Percentiles rank a stretch among this genome's conserved stretches.
phyloP scores from a whole-genome alignment of 2,888 invertebrate species.

The Xestobium rufovillosum region DNA sequence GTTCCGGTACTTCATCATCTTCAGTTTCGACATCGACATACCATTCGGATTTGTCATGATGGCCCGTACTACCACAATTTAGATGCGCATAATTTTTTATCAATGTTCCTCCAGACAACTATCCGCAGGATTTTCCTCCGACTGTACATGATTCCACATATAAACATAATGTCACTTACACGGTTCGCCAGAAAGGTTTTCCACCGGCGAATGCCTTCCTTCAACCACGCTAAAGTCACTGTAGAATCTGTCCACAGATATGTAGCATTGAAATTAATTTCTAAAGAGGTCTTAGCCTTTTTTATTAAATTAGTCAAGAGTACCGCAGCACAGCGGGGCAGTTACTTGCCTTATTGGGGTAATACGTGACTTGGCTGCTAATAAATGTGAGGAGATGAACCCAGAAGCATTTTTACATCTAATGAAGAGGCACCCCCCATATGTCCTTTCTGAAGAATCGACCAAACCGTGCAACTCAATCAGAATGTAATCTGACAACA shows the following conservation, averaged over 20 bases:
- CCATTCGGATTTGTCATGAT: no score
- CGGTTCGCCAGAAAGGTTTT: conserved; percentile 6
- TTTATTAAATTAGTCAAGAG: conserved; percentile 7
- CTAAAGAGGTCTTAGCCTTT: conserved; percentile 4
- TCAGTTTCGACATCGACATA: no score
- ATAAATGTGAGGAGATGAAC: conserved; percentile 5
- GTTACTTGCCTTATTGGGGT: conserved; percentile 14
- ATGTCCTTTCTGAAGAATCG: conserved; percentile 15
- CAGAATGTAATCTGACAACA: conserved; percentile 4
- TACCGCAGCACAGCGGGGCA: conserved; percentile 13
- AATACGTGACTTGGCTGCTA: conserved; percentile 14
- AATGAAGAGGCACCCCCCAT: conserved; percentile 17
- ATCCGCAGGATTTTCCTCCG: no score
- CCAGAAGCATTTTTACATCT: conserved; percentile 9
- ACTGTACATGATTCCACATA: conserved; percentile 8
- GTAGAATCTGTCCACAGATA: conserved; percentile 14
- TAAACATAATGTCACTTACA: conserved; percentile 2
- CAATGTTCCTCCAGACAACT: conserved; percentile 9
- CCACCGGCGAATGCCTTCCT: neutral
- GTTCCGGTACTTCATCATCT: no score
- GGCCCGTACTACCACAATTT: no score
- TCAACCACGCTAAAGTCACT: conserved; percentile 8
- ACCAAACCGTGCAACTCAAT: conserved; percentile 16
- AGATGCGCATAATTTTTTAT: no score
- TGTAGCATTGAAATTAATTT: conserved; percentile 4